Percentiles rank a stretch among this genome's conserved stretches.
phyloP scores from a whole-genome alignment of 2,113 vertebrate species.

The Budorcas taxicolor region DNA sequence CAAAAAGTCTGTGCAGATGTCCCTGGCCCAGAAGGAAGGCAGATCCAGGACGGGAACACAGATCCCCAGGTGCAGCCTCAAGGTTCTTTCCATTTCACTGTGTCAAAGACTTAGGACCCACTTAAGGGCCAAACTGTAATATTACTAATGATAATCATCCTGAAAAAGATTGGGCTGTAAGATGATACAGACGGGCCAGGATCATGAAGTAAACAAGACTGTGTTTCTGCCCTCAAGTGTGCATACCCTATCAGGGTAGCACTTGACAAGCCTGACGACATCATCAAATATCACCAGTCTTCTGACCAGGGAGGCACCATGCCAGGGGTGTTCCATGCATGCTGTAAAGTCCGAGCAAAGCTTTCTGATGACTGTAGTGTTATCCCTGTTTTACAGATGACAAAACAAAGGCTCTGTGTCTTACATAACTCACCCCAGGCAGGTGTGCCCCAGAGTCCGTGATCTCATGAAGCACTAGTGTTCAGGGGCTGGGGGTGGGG shows the following conservation, averaged over 20 bases:
- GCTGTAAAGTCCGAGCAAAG: neutral
- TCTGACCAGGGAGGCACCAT: neutral
- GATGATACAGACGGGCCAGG: accelerated
- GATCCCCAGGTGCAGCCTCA: neutral
- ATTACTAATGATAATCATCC: neutral
- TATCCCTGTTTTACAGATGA: neutral
- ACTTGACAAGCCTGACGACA: too few species aligned
- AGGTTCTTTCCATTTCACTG: neutral
- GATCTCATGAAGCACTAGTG: neutral
- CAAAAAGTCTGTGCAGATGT: accelerated
- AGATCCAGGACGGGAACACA: neutral
- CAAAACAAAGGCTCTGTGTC: neutral
- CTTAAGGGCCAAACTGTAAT: neutral
- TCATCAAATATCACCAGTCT: accelerated
- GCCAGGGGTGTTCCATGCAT: neutral
- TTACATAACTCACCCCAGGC: neutral
- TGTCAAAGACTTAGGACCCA: neutral
- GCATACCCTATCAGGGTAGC: accelerated
- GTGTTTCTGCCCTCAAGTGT: neutral
- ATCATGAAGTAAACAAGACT: neutral
- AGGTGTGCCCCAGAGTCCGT: neutral
- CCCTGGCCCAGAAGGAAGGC: neutral
- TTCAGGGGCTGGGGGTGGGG: neutral
- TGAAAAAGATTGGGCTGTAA: neutral
- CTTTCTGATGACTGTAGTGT: neutral